A percentile compares a stretch with the other conserved stretches of the same genome.
Evolutionary conservation across 1,140 invertebrate species (phyloP).

Genomic region (Saccostrea echinata): DNA sequence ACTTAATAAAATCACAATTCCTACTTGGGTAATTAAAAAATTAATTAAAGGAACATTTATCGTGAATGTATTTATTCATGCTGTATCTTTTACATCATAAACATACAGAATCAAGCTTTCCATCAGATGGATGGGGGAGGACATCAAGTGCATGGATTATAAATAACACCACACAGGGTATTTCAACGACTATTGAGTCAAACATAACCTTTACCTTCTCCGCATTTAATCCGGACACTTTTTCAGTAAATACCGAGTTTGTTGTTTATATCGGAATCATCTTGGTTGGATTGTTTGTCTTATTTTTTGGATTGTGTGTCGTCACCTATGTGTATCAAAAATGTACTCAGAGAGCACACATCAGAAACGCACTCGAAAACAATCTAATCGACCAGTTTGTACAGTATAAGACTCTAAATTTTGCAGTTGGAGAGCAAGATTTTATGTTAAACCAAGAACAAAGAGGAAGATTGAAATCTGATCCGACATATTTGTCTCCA

Average conservation of each 20-base stretch:
- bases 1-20: too few relatives aligned
- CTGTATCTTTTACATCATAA: too few relatives aligned
- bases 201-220: background rate
- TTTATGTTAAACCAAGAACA: background rate
- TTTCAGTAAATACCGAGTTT: background rate
- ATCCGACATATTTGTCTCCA: background rate
- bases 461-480: background rate
- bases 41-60: too few relatives aligned
- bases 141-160: background rate
- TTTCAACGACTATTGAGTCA: background rate
- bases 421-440: background rate
- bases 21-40: too few relatives aligned
- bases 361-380: background rate
- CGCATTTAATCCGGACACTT: too few relatives aligned
- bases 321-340: background rate
- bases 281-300: background rate
- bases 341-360: background rate
- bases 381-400: background rate
- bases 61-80: too few relatives aligned
- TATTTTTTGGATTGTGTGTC: background rate
- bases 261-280: background rate
- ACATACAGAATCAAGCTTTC: background rate
- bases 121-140: background rate
- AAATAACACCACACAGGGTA: background rate
- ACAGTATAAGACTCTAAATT: background rate